Base-by-base conservation (phyloP, 2,113 vertebrate genomes). In the Esox niger region DNA sequence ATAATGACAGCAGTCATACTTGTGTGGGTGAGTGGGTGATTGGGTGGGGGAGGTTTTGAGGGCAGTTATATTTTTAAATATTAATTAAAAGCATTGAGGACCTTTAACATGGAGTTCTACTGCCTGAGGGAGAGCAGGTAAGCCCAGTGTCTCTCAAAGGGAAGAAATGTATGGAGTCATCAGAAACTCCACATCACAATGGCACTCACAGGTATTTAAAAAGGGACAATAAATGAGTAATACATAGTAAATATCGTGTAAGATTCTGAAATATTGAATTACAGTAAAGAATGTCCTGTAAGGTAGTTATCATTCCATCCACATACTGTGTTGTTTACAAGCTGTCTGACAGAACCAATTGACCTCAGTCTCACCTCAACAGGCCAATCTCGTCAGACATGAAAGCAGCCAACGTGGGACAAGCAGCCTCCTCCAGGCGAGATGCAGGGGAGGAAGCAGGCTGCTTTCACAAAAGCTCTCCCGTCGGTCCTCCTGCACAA, bases 301-400 rank as follows among this genome's bases (percentile, higher is more conserved):
- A 38, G 3, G 11, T 38, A 38, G 9, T 11, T 26, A 58, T 75
- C 66, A 32, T 58, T 76, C 69, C 69, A 66, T 57, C 70, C 77
- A 73, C 5, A 73, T 75, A 59, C 30, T 2, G 23, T 4, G 33
- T 69, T 65, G 57, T 79, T 74, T 10, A 49, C 68, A n/a, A 7
- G 69, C 31, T 1, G 30, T 0, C 8, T 17, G 8, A 69, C 77
- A 76, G 76, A 83, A 82, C 75, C 26, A 0, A 38, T 43, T 87
- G 80, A 89, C 84, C 87, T 85, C 66, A 0, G 65, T 68, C 64
- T 89, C 79, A 85, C 81, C 81, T 84, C 69, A 4, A 23, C 74
- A 29, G 65, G n/a, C 5, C 65, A 62, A 74, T 30, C 66, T 71
- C 74, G 35, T n/a, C 58, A 75, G 64, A 63, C 73, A 73, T 68